Evolutionary conservation across 2,797 vertebrate genomes (phyloP).

Genomic region (Thalassophryne amazonica): DNA sequence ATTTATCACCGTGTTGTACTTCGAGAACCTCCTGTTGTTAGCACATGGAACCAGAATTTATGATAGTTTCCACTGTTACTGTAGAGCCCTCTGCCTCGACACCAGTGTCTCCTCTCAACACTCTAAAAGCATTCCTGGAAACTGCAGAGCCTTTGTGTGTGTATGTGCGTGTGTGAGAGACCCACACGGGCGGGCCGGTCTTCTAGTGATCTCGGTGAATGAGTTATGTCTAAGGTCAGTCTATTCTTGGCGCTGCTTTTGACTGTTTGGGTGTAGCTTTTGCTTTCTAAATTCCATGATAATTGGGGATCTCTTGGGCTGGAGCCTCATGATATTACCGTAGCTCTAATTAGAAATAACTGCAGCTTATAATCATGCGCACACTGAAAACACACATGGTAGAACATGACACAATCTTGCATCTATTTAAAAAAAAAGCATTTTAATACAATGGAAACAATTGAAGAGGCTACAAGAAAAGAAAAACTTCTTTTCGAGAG

Average conservation of each 20-base stretch:
- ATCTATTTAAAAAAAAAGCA: background rate
- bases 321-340: conserved; percentile 64
- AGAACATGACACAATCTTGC: background rate
- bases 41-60: conserved; percentile 47
- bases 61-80: conserved; percentile 67
- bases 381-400: background rate
- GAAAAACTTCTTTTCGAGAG: too few species aligned
- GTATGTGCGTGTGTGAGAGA: conserved; percentile 17
- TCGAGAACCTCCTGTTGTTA: conserved; percentile 23
- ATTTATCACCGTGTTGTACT: conserved; percentile 32
- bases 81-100: conserved; percentile 52
- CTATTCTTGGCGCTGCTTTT: conserved; percentile 73
- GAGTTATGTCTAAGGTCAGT: conserved; percentile 67
- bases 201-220: conserved; percentile 50
- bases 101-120: conserved; percentile 30
- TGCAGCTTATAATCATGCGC: conserved; percentile 11
- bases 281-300: conserved; percentile 81
- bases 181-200: too few species aligned
- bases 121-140: conserved; percentile 76
- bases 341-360: conserved; percentile 73
- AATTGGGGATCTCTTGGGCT: conserved; percentile 76
- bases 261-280: conserved; percentile 68
- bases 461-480: background rate
- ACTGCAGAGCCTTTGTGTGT: conserved; percentile 31
- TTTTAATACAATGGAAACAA: background rate